Base-by-base conservation (phyloP, 2,113 vertebrate genomes). In the Microcebus griseorufus region DNA sequence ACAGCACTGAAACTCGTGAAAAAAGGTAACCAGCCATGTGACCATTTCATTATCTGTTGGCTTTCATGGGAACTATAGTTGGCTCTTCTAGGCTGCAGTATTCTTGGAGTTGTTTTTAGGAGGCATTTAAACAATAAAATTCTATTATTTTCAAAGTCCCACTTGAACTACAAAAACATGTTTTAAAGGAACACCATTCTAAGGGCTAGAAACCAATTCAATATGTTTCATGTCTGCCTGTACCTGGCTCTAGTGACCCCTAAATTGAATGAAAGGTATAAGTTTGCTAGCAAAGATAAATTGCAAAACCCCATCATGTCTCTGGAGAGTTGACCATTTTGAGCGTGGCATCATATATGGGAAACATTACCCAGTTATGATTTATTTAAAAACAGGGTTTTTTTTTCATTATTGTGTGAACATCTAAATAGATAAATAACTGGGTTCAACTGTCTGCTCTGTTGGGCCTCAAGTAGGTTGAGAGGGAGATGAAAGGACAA, bases 351-450 rank as follows among this genome's bases (percentile, higher is more conserved):
- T 89, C 45, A 9, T 32, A 20, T 64, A 48, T 79, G 65, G 80
- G 72, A 95, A 80, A 67, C 2, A 5, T 73, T 93, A 53, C 13
- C 25, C 23, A 34, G 27, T 94, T 84, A 75, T 6, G 27, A 69
- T 95, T 90, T 91, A 65, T 65, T 58, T 90, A 51, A 79, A 89
- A 82, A 86, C 48, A 51, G 20, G 20, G n/a, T n/a, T 39, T 83
- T 58, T 55, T 55, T 55, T 64, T 29, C 10, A 55, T 64, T 25
- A 4, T 64, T 27, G 10, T 12, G 27, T 64, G 10, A 29, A 64
- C 10, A 27, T 64, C 62, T 29, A 29, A 64, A 64, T 64, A 64
- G 22, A 62, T 62, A 62, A 29, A 64, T 29, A 64, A 64, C 62
- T 64, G 27, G 25, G 62, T 64, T 64, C 62, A 64, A 32, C 42